These are phyloP conservation scores for Orthonyx spaldingii DNA, from an alignment of 2,113 vertebrate genomes.

Conservation along the genomic window DNA sequence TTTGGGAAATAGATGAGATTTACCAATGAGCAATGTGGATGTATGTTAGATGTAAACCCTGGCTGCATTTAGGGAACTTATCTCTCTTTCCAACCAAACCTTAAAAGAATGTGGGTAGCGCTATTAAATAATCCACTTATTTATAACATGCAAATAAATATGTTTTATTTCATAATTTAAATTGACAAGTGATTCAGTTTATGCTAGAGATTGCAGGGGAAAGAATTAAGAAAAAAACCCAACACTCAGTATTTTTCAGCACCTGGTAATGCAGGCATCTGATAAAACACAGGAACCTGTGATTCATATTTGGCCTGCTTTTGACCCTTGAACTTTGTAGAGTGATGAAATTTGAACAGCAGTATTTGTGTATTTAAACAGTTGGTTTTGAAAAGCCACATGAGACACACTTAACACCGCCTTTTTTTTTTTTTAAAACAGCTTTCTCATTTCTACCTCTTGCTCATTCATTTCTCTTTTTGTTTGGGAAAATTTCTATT, in stretches of 20 bases:
- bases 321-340: conserved; percentile 39
- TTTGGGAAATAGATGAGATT: neutral
- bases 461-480: neutral
- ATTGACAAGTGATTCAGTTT: neutral
- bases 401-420: neutral
- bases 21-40: neutral
- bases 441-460: conserved; percentile 2
- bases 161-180: neutral
- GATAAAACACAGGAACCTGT: neutral
- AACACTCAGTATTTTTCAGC: neutral
- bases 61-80: neutral
- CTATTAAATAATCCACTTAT: neutral
- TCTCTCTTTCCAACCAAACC: neutral
- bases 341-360: conserved; percentile 48
- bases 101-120: neutral
- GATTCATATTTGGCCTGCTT: conserved; percentile 49
- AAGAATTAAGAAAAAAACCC: neutral
- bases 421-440: neutral
- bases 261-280: neutral
- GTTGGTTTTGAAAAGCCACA: conserved; percentile 40
- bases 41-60: neutral
- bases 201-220: neutral
- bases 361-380: conserved; percentile 52
- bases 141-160: neutral
- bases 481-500: neutral